Percentiles rank a stretch among this genome's conserved stretches.
phyloP scores from a whole-genome alignment of 2,888 invertebrate genomes.

The Brachyptera risi region DNA sequence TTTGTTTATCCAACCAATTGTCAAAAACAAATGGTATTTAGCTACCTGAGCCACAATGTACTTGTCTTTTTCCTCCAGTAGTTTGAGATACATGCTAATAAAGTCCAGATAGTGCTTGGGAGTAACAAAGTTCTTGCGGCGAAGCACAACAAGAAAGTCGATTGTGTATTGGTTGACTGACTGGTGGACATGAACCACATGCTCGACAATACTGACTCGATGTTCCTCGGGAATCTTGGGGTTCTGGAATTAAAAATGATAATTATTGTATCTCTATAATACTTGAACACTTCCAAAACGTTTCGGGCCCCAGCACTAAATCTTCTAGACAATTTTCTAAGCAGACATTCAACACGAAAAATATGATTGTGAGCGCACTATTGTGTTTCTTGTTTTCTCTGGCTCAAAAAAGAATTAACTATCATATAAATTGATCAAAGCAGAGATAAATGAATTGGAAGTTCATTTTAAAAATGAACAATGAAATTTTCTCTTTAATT shows the following conservation, averaged over 20 bases:
- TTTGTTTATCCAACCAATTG: too few relatives aligned
- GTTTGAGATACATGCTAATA: conserved; percentile 69
- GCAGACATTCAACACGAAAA: too few relatives aligned
- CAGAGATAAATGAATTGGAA: too few relatives aligned
- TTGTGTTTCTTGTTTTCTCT: too few relatives aligned
- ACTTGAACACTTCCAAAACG: too few relatives aligned
- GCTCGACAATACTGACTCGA: conserved; percentile 68
- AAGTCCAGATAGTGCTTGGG: conserved; percentile 90
- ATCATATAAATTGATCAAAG: not conserved
- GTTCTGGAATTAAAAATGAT: conserved; percentile 47
- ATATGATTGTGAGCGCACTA: too few relatives aligned
- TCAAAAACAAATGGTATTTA: too few relatives aligned
- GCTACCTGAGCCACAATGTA: conserved; percentile 49
- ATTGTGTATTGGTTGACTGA: conserved; percentile 66
- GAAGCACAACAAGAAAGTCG: conserved; percentile 67
- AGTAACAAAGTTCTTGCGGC: conserved; percentile 83
- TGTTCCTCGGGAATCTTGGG: conserved; percentile 62
- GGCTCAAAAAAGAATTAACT: too few relatives aligned
- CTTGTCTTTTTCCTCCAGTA: conserved; percentile 65
- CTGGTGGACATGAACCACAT: conserved; percentile 82
- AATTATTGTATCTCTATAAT: not conserved
- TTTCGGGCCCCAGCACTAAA: too few relatives aligned
- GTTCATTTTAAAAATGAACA: too few relatives aligned
- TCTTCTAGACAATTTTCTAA: too few relatives aligned
- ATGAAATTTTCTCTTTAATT: too few relatives aligned